Base-by-base conservation (phyloP, 1,140 invertebrate genomes). In the Leucophenga varia region DNA sequence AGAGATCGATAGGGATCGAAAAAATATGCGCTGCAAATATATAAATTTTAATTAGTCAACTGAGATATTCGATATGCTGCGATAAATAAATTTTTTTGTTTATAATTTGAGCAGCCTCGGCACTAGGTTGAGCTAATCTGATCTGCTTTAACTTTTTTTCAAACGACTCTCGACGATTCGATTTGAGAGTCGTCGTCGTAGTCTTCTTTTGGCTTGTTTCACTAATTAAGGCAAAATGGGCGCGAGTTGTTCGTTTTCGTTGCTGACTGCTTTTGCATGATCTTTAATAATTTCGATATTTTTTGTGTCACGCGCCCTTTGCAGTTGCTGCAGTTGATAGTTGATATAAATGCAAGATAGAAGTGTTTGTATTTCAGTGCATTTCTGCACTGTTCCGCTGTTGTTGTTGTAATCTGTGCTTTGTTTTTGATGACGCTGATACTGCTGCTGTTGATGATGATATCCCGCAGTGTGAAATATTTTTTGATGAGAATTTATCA, bases 401-500 rank as follows among this genome's bases (percentile, higher is more conserved):
- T 25, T 25, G 22, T 10, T 25, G n/a, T n/a, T n/a, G n/a, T n/a
- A n/a, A n/a, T n/a, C n/a, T n/a, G n/a, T n/a, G n/a, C n/a, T 25
- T 25, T 25, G 22, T 25, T 25, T 5, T 25, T 10, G 22, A 6
- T 25, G 22, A 6, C 10, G 22, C 22, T 25, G 22, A 5, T 25
- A 25, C 22, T 25, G 22, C 22, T 25, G 22, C 22, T 25, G 63
- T 64, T 25, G 22, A 32, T 37, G 59, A 55, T 61, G 63, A 67
- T 67, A 49, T 67, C 63, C 63, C 63, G 63, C 63, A 57, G 63
- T 67, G 63, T 67, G 63, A 67, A 67, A 59, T 67, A 59, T 67
- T 54, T 58, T 67, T 67, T 67, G 63, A 67, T 67, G 63, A 67
- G 63, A 67, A 67, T 67, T 67, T 67, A 67, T 67, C 63, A 67